Conservation (phyloP, 2,113 vertebrate genomes). For the Phylloscopus whistleri region DNA sequence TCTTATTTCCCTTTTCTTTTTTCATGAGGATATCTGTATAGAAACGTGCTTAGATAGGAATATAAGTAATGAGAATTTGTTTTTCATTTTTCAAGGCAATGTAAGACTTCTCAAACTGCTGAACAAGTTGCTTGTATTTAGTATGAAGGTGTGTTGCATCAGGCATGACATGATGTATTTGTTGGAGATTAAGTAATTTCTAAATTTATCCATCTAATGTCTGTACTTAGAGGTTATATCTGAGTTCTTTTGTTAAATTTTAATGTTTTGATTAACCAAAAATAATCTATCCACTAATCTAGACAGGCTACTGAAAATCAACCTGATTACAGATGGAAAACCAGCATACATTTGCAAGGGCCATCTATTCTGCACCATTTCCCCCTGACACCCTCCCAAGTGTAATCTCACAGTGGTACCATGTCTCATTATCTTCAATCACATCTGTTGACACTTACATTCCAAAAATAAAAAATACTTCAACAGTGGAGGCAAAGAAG, state of each 20-base stretch:
- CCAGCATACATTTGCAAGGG: neutral
- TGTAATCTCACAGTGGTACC: neutral
- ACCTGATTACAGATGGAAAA: neutral
- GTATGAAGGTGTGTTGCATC: neutral
- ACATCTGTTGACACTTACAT: conserved; percentile 35
- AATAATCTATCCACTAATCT: neutral
- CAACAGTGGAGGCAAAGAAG: neutral
- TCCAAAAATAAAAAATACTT: conserved; percentile 28
- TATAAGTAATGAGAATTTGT: neutral
- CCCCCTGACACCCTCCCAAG: accelerated
- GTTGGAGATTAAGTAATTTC: neutral
- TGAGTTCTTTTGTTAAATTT: neutral
- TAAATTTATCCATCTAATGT: neutral
- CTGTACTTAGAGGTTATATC: neutral
- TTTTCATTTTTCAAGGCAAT: neutral
- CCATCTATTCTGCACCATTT: neutral
- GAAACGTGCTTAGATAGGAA: neutral
- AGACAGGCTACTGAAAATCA: neutral
- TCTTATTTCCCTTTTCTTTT: neutral
- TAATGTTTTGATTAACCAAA: neutral
- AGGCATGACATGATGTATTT: neutral
- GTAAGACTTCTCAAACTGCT: neutral
- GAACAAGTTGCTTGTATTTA: neutral
- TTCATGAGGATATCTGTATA: neutral
- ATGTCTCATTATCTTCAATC: conserved; percentile 22